Percentiles rank a stretch among this genome's conserved stretches.
phyloP scores from a whole-genome alignment of 2,797 vertebrate genomes.

The Gephyroberyx darwinii region DNA sequence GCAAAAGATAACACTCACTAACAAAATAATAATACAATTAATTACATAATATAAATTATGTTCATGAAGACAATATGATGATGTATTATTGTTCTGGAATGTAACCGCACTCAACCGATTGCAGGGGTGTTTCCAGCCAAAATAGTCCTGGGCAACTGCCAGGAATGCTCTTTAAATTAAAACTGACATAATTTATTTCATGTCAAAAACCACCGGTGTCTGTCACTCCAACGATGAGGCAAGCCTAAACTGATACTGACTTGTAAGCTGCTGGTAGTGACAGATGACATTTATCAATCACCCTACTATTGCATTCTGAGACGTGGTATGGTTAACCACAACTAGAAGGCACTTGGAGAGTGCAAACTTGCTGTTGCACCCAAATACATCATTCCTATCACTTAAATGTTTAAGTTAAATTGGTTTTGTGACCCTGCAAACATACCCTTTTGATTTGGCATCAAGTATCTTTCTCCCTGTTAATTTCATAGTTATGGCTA shows the following conservation, averaged over 20 bases:
- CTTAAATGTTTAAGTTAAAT: too few species aligned
- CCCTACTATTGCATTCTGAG: neutral
- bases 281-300: neutral
- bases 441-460: too few species aligned
- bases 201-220: slow-evolving; percentile 7
- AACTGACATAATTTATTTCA: slow-evolving; percentile 1
- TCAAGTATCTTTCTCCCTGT: too few species aligned
- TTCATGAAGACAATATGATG: slow-evolving; percentile 12
- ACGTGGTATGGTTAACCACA: too few species aligned
- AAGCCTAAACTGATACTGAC: neutral
- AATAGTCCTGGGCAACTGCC: slow-evolving; percentile 10
- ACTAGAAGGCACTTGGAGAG: too few species aligned
- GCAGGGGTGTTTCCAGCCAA: neutral
- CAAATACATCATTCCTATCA: too few species aligned
- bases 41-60: slow-evolving; percentile 7
- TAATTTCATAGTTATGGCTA: too few species aligned
- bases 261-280: neutral
- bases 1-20: neutral
- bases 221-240: neutral
- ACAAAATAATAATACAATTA: slow-evolving; percentile 2
- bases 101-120: slow-evolving; percentile 10
- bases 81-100: slow-evolving; percentile 12
- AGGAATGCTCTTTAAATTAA: slow-evolving; percentile 14
- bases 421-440: too few species aligned
- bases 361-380: too few species aligned